Evolutionary conservation across 53 echinoderm and acorn worm species (phyloP), one percentile per base, ranked within the genome.

Genomic region (Pentamera pediparva): DNA sequence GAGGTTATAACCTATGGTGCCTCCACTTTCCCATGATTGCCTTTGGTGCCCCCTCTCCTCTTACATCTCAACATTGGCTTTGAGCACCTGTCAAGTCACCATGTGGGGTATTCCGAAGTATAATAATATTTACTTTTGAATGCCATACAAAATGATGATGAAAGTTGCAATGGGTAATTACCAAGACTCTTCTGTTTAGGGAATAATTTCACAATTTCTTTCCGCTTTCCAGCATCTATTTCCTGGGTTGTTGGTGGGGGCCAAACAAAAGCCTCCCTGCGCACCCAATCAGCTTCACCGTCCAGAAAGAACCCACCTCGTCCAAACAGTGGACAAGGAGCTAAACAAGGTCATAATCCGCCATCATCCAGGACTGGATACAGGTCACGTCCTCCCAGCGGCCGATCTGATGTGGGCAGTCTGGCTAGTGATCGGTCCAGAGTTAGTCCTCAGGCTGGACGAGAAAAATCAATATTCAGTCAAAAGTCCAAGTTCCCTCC

Each of bases 281-380:
- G 83, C 25, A 48, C 83, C 8, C 38, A 79, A 26, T 84, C 88
- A 61, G 83, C 88, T n/a, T 84, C 88, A 20, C 83, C 88, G 51
- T 74, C 88, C 37, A 52, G 83, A 19, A 62, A 62, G 10, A 43
- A 26, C 31, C 36, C 18, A 30, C 18, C 39, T 6, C 71, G 69
- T 49, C 53, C 62, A 13, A 31, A 28, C 15, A 70, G 71, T 70
- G 85, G 80, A 4, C 64, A 65, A 51, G 27, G 27, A 10, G 65
- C 82, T 6, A 38, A 49, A 10, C 35, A 26, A 41, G 63, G 57
- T 62, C n/a, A n/a, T n/a, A 63, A 65, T 41, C 43, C 59, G 19
- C 47, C 77, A 65, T 75, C 76, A 39, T 28, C 69, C 19, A 25
- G 55, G 60, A 18, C 35, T 55, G 26, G 51, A 11, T 32, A 32